Conservation (phyloP, 2,888 invertebrate species). For the Pediacus dermestoides region DNA sequence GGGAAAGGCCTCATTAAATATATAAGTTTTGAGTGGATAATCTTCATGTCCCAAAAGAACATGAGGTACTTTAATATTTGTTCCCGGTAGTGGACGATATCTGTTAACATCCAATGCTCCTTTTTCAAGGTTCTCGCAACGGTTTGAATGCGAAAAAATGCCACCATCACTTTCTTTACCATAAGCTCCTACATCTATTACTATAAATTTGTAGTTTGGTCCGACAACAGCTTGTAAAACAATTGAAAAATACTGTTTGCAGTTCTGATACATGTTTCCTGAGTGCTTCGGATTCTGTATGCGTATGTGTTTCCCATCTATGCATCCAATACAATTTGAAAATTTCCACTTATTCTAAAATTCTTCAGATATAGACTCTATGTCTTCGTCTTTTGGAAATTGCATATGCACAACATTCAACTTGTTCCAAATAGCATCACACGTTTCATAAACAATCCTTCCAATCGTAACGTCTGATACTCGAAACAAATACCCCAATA, state of each 20-base stretch:
- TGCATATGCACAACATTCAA: too few relatives aligned
- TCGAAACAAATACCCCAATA: too few relatives aligned
- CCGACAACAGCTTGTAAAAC: conserved; percentile 22
- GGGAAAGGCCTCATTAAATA: conserved; percentile 22
- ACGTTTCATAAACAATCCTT: too few relatives aligned
- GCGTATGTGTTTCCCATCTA: conserved; percentile 16
- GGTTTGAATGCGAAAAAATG: conserved; percentile 17
- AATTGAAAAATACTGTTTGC: conserved; percentile 20
- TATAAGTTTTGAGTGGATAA: conserved; percentile 22
- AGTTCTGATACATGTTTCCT: conserved; percentile 18
- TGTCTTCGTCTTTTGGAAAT: too few relatives aligned
- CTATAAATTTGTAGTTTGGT: conserved; percentile 19
- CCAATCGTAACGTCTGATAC: too few relatives aligned
- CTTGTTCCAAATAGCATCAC: too few relatives aligned
- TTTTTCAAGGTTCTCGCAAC: conserved; percentile 15
- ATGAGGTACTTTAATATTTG: conserved; percentile 21
- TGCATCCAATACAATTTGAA: conserved; percentile 14
- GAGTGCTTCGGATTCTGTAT: conserved; percentile 15
- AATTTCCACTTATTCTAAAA: too few relatives aligned
- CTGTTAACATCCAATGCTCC: conserved; percentile 9
- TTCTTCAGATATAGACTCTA: too few relatives aligned
- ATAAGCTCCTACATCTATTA: conserved; percentile 21
- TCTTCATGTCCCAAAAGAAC: conserved; percentile 25
- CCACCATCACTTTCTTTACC: conserved; percentile 23
- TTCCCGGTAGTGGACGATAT: conserved; percentile 17